Base-by-base conservation (phyloP, 1,140 invertebrate genomes). In the Cheumatopsyche charites region DNA sequence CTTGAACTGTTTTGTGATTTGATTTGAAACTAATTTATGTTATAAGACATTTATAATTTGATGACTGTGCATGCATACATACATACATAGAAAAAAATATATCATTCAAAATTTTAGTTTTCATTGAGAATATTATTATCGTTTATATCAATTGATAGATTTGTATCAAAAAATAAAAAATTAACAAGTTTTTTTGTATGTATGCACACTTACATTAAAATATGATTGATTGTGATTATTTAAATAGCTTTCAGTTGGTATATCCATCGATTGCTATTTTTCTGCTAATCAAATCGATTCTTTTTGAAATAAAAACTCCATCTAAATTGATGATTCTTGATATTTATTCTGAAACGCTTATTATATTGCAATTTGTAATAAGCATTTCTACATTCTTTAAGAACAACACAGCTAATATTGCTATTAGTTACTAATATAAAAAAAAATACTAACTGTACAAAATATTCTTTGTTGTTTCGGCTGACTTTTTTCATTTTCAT, bases 11-110 rank as follows among this genome's bases (percentile, higher is more conserved):
- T 58, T 58, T 58, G 55, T 58, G 55, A 19, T 58, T 21, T 58
- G 55, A 58, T 58, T 58, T 55, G 55, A 58, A 2, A 23, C 55
- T 58, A 26, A 58, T 58, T 58, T 58, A 58, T 9, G 23, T 25
- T 25, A 58, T 25, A 19, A 58, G 25, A 58, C 12, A 23, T 58
- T 23, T 58, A 23, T 58, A 58, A 9, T 11, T 12, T 7, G 9
- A 47, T 6, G 15, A 4, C 4, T 47, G 15, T 47, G 11, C 43
- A 36, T 36, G 9, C 9, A 36, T 36, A 9, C 29, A 36, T 9
- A 36, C 29, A 36, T 36, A 9, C 29, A 36, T 36, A 36, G 9
- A 36, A 36, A 36, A 36, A 36, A 36, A 36, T n/a, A n/a, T n/a
- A n/a, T n/a, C n/a, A n/a, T n/a, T n/a, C n/a, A n/a, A n/a, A n/a